Evolutionary conservation across 2,113 vertebrate genomes (phyloP), one percentile per base, ranked within the genome.

Genomic region (Hiodon alosoides): DNA sequence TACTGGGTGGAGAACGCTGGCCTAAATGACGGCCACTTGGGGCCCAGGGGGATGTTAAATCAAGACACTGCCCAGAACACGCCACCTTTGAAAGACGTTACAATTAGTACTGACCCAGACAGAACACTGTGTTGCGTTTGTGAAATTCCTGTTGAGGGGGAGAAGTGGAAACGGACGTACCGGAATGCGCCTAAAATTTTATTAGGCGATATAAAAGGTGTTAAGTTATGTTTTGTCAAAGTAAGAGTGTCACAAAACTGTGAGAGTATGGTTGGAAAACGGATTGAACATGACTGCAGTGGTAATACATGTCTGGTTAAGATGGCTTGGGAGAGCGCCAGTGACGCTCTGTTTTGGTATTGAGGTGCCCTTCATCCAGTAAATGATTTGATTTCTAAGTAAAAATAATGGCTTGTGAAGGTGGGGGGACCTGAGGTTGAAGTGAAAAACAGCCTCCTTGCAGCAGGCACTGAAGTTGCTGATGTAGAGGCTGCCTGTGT

Each of bases 341-440:
- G 46, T 50, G 67, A 17, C 8, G 4, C 60, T 60, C 46, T 47
- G 31, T 17, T 3, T 8, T 17, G 11, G 13, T 17, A 50, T 53
- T 64, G 61, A 73, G 71, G 57, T 61, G 50, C 64, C 76, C 59
- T 61, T 77, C 71, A 69, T 7, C 64, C 60, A 68, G 55, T 60
- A 52, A 73, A 61, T 60, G 70, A 77, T 72, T 67, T 66, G 53
- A 55, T 50, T 72, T 77, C 57, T 67, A 17, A 31, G 77, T 31
- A 60, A 62, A 74, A 75, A 74, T 65, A 71, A 65, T 67, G 60
- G 62, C 73, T 60, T 55, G 60, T 78, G 79, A 82, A 83, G 78
- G 52, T 50, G 59, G 64, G 75, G 72, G 79, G 77, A 71, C 83
- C 81, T 81, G 70, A 14, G 82, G 84, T 73, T 72, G 69, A 80